Base-by-base conservation (phyloP, 1,140 invertebrate species). In the Triops longicaudatus region DNA sequence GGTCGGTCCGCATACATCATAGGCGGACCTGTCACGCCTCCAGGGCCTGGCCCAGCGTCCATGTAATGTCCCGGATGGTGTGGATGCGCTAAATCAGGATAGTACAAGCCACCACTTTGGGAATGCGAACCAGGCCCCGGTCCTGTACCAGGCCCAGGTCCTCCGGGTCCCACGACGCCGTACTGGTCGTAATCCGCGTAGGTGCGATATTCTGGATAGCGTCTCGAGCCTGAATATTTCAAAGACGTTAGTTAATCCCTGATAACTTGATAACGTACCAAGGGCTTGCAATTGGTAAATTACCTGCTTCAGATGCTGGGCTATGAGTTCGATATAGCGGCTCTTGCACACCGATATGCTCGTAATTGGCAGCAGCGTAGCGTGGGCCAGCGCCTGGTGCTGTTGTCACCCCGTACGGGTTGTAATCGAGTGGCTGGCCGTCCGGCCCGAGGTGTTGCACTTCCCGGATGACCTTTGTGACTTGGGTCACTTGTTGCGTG, bases 381-480 rank as follows among this genome's bases (percentile, higher is more conserved):
- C 72, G 71, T 78, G 80, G 27, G 81, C 72, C 72, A 78, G 31
- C 26, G 77, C 14, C 79, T 17, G 74, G 74, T 79, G 74, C 78
- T 76, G 79, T 71, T 76, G 79, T 78, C 79, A 80, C 78, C 78
- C 80, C 72, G 79, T 79, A 81, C 73, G 81, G 71, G 76, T 78
- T 63, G 79, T 81, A 82, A 63, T 82, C 82, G 78, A 81, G 79
- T 72, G 85, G 83, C 81, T 87, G 85, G 77, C 86, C 86, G 82
- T 90, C 88, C 74, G 89, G 87, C 80, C 88, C 88, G 84, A 90
- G 86, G 83, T 90, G 89, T 76, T 88, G 87, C 27, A 90, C 86
- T 82, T 90, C 89, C 77, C 89, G 84, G 22, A 89, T 86, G n/a
- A 89, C 87, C 83, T 90, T 90, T 63, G 88, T 89, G 42, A 89